phyloP scores from a whole-genome alignment of 2,113 vertebrate genomes.

The Desmodus rotundus region DNA sequence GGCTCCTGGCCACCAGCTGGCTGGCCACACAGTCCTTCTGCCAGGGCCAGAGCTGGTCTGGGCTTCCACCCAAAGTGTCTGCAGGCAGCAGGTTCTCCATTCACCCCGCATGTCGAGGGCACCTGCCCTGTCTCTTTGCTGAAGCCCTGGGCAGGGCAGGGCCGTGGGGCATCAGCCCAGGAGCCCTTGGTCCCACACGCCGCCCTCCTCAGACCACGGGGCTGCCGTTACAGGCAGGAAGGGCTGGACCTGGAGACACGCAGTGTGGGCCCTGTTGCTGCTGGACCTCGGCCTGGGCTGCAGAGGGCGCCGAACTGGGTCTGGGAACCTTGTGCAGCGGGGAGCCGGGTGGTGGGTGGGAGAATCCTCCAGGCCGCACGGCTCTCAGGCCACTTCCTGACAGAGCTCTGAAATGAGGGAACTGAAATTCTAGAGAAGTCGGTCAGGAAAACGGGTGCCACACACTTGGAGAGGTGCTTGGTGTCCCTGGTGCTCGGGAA shows the following conservation, averaged over 20 bases:
- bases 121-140: not conserved
- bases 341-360: too few species aligned
- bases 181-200: not conserved
- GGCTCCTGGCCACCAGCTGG: not conserved
- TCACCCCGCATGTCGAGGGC: too few species aligned
- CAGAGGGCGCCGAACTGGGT: too few species aligned
- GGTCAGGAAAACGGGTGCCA: not conserved
- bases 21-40: not conserved
- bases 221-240: not conserved
- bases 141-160: not conserved
- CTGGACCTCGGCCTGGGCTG: not conserved
- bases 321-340: too few species aligned
- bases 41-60: not conserved
- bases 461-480: not conserved
- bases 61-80: not conserved
- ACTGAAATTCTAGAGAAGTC: not conserved
- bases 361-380: not conserved
- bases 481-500: not conserved
- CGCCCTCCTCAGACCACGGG: fast-evolving
- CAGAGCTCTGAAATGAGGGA: fast-evolving
- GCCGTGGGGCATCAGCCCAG: not conserved
- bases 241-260: fast-evolving
- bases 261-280: not conserved
- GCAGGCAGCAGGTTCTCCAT: not conserved
- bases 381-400: not conserved